Base-by-base conservation (phyloP, 2,888 invertebrate species). In the Drosophila stalkeri region DNA sequence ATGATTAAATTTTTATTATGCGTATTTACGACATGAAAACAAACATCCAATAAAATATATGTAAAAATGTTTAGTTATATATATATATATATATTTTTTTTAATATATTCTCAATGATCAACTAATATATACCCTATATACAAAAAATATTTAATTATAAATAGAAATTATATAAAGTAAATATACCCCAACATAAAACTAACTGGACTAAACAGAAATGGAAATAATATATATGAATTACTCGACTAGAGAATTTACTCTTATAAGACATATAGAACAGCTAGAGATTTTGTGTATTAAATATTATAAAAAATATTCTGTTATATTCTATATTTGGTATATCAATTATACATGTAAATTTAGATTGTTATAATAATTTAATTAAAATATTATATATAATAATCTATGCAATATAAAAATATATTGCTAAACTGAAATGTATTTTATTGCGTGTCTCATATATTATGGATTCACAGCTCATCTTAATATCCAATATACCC, bases 21-120 rank as follows among this genome's bases (percentile, higher is more conserved):
- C 16, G 16, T 39, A 47, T 31, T 51, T 51, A 51, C 12, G 31
- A 12, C 31, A 51, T 51, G 31, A 18, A 51, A 51, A 51, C 49
- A 33, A 51, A 33, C 12, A 33, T 12, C 18, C 11, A 12, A 33
- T 18, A n/a, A 18, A 18, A 33, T 12, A 2, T 6, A 27, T 27
- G 27, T 3, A 7, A 3, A 18, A 31, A 20, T 20, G 20, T 12
- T 5, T 20, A 2, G 7, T 14, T 2, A 20, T 20, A 20, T 44
- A 18, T 11, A 11, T 18, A 9, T 18, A 2, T 18, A 4, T 43
- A 1, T 9, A 20, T 44, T 5, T 12, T 6, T 18, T 11, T 11
- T 6, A 2, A 18, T 12, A 20, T 12, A 18, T 20, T 5, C 8
- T 41, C 20, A 20, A 44, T n/a, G 11, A 12, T 6, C 49, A 11